Conservation (phyloP, 2,888 invertebrate genomes). For the Thereva nobilitata region DNA sequence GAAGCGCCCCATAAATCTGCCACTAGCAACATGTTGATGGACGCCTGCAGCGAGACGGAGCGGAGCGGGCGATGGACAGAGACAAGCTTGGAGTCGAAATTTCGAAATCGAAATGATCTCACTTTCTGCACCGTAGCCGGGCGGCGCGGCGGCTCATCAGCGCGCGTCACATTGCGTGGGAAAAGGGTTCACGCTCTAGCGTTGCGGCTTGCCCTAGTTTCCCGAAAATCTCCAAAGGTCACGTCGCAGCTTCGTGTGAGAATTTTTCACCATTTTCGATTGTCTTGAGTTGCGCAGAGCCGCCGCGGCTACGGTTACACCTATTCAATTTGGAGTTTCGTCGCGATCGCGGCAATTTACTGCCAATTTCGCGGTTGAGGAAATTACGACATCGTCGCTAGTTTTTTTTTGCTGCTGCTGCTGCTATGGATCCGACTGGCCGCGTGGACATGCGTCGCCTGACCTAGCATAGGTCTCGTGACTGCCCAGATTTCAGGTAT, state of each 20-base stretch:
- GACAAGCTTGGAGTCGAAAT: not conserved
- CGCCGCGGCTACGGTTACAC: slow-evolving; percentile 3
- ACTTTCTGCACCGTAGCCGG: not conserved
- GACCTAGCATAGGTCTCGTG: slow-evolving; percentile 1
- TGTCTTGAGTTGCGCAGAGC: not conserved
- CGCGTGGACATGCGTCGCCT: slow-evolving; percentile 13
- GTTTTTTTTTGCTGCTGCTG: not conserved
- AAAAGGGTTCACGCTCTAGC: slow-evolving; percentile 12
- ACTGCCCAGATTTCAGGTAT: too few species aligned
- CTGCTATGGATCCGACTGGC: slow-evolving; percentile 6
- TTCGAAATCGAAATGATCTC: not conserved
- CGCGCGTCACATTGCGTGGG: slow-evolving; percentile 8
- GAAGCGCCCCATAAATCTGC: slow-evolving; percentile 23
- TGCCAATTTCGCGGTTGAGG: slow-evolving; percentile 18
- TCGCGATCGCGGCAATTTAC: slow-evolving; percentile 1
- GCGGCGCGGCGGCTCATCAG: too few species aligned
- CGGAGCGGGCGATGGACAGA: not conserved
- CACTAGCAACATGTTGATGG: slow-evolving; percentile 29
- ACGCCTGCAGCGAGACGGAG: not conserved
- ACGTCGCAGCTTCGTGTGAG: slow-evolving; percentile 22
- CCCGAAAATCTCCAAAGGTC: slow-evolving; percentile 21
- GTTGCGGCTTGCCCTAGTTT: slow-evolving; percentile 18
- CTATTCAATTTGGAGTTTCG: not conserved
- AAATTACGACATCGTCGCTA: slow-evolving; percentile 9
- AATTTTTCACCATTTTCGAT: slow-evolving; percentile 17